Base-by-base conservation (phyloP, 2,888 invertebrate species). In the Andricus curvator region DNA sequence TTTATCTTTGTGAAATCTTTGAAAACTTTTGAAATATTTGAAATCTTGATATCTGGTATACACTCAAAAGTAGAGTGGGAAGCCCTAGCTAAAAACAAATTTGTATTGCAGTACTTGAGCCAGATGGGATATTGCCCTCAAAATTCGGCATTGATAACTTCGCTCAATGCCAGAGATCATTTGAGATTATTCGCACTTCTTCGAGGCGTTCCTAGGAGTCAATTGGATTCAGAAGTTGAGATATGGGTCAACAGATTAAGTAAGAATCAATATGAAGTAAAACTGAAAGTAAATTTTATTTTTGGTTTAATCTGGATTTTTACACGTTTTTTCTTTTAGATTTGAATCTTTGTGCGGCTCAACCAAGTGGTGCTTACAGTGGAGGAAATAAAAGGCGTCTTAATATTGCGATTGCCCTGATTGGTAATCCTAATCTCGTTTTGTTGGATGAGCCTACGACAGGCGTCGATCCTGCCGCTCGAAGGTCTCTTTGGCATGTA, bases 51-150 rank as follows among this genome's bases (percentile, higher is more conserved):
- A 37, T 37, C 8, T 37, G 37, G 37, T 37, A 37, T 5, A 37
- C 37, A 37, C 8, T 37, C 8, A 37, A 37, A 37, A 37, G 37
- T 37, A 37, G 37, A 37, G 37, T 5, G 37, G 37, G 37, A 5
- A 37, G 37, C 6, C 8, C 1, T 41, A 25, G 8, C 2, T 48
- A 17, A 29, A 68, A 51, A 25, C 20, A 67, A 22, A 60, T 74
- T 79, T 68, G 60, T 62, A 60, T 80, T 90, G 25, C 92, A 96
- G 95, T 97, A 96, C 89, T 93, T 96, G 78, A 94, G 94, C 78
- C 94, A 95, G 82, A 95, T 98, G 89, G 97, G 98, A 41, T 98
- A 98, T 93, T 98, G 98, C 91, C 98, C 98, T 0, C 98, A 98
- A 93, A 96, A 96, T 91, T 96, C 96, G 93, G 97, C 97, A 0